A percentile compares a stretch with the other conserved stretches of the same genome.
These are phyloP conservation scores for Oscheius sp. DNA, from an alignment of 2,888 invertebrate species.

Conservation along the genomic window DNA sequence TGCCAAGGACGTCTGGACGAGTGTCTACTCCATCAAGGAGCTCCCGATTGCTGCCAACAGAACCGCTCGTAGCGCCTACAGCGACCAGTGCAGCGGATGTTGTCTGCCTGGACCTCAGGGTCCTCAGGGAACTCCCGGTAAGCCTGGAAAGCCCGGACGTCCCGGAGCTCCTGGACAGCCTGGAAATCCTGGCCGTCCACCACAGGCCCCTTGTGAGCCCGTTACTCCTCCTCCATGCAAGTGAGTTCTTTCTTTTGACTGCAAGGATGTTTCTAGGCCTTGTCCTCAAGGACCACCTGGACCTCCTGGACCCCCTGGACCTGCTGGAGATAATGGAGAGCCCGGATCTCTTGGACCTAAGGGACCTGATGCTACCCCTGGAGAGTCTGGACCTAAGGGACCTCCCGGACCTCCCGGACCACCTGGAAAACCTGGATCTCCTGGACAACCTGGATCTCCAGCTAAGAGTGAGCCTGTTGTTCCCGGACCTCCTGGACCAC, in stretches of 20 bases:
- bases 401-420: constrained; percentile 56
- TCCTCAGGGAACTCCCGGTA: constrained; percentile 56
- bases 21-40: constrained; percentile 56
- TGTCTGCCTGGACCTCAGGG: constrained; percentile 62
- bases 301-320: constrained; percentile 61
- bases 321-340: constrained; percentile 58
- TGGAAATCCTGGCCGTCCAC: constrained; percentile 60
- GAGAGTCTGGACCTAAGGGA: constrained; percentile 62
- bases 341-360: constrained; percentile 55
- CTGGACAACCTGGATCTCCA: constrained; percentile 53
- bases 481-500: constrained; percentile 60
- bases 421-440: constrained; percentile 54
- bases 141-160: constrained; percentile 61
- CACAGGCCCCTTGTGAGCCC: constrained; percentile 50
- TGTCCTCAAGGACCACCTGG: constrained; percentile 38
- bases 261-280: not conserved
- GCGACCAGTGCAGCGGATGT: constrained; percentile 60
- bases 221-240: constrained; percentile 61
- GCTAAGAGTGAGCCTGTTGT: constrained; percentile 55
- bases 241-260: constrained; percentile 3
- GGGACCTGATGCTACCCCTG: constrained; percentile 59
- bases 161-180: constrained; percentile 61
- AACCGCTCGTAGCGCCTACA: constrained; percentile 51
- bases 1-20: constrained; percentile 59
- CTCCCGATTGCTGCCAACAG: constrained; percentile 54